phyloP scores from a whole-genome alignment of 2,113 vertebrate genomes.

The Myiagra hebetior region DNA sequence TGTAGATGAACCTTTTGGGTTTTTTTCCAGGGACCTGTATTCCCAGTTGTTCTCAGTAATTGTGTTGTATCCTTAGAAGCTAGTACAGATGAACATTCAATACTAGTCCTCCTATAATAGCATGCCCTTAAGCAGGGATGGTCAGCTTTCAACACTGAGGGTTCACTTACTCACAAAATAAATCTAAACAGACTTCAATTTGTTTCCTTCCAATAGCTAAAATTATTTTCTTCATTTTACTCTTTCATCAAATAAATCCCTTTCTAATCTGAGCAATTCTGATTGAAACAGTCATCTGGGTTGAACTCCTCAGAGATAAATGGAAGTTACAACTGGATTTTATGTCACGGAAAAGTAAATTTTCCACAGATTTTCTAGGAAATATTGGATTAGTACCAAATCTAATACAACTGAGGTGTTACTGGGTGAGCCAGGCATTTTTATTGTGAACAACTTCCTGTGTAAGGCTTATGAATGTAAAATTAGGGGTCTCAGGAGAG shows the following conservation, averaged over 20 bases:
- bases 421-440: neutral
- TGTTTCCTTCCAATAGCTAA: neutral
- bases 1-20: neutral
- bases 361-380: neutral
- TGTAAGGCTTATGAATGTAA: neutral
- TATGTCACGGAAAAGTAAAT: neutral
- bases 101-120: neutral
- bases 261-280: neutral
- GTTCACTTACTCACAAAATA: neutral
- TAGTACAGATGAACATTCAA: neutral
- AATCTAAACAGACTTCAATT: neutral
- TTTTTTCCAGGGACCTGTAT: neutral
- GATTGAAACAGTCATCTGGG: neutral
- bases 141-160: neutral
- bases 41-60: neutral
- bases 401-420: neutral
- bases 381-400: neutral
- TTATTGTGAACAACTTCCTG: neutral
- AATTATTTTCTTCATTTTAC: neutral
- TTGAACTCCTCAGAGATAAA: neutral
- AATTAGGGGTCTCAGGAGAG: neutral
- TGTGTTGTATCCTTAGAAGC: neutral
- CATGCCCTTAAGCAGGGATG: neutral
- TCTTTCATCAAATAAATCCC: neutral
- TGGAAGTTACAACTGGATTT: neutral